Evolutionary conservation across 2,113 vertebrate genomes (phyloP).

Genomic region (Thermophis baileyi): DNA sequence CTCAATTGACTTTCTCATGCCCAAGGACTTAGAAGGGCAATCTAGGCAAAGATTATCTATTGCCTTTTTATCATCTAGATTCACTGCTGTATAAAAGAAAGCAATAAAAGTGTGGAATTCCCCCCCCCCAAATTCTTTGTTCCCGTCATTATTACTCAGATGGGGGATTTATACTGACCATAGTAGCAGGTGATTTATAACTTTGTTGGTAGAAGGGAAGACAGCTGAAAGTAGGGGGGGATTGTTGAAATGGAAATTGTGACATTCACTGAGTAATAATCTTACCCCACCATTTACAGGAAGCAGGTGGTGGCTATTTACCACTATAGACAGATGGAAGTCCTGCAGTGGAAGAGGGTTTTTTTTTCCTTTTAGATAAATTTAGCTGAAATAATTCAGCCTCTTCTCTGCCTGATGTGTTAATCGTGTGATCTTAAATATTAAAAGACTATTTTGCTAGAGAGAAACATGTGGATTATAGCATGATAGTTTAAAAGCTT

Average conservation of each 20-base stretch:
- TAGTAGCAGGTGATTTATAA: slow-evolving; percentile 60
- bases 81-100: slow-evolving; percentile 24
- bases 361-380: slow-evolving; percentile 54
- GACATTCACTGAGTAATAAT: slow-evolving; percentile 70
- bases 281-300: slow-evolving; percentile 57
- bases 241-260: slow-evolving; percentile 71
- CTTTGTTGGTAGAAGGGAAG: slow-evolving; percentile 59
- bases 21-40: background rate
- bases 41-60: background rate
- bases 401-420: slow-evolving; percentile 38
- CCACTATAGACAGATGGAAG: slow-evolving; percentile 63
- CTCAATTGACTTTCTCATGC: background rate
- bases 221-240: slow-evolving; percentile 50
- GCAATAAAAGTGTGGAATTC: slow-evolving; percentile 7
- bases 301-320: slow-evolving; percentile 69
- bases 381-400: slow-evolving; percentile 62
- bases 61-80: slow-evolving; percentile 4
- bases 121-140: slow-evolving; percentile 5
- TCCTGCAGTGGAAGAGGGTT: slow-evolving; percentile 52
- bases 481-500: slow-evolving; percentile 8
- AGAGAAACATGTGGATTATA: slow-evolving; percentile 25
- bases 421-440: slow-evolving; percentile 52
- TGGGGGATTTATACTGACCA: slow-evolving; percentile 44
- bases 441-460: slow-evolving; percentile 46
- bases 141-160: slow-evolving; percentile 39